phyloP scores from a whole-genome alignment of 2,888 invertebrate genomes.

The Drosophila pseudotalamancana region DNA sequence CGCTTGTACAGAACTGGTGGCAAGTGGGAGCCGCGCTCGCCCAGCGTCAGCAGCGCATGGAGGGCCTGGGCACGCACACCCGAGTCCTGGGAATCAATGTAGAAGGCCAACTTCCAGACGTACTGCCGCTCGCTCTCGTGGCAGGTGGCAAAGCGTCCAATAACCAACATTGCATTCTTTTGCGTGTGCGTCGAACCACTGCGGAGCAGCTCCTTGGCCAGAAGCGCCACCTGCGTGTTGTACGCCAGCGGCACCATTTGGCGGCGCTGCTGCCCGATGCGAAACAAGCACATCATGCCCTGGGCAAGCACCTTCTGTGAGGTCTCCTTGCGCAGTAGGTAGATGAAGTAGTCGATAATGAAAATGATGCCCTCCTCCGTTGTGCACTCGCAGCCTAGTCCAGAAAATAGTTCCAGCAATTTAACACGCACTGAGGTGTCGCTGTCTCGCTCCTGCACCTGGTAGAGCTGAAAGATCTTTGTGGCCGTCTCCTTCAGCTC shows the following conservation, averaged over 20 bases:
- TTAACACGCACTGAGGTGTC: slow-evolving; percentile 81
- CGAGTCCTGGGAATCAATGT: slow-evolving; percentile 94
- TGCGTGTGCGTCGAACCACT: slow-evolving; percentile 83
- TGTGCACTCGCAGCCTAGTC: slow-evolving; percentile 76
- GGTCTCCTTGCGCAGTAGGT: slow-evolving; percentile 80
- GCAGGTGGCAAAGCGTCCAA: slow-evolving; percentile 81
- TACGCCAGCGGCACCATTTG: slow-evolving; percentile 76
- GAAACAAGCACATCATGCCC: slow-evolving; percentile 82
- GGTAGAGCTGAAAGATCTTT: slow-evolving; percentile 79
- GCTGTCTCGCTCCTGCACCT: slow-evolving; percentile 77
- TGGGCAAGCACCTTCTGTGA: slow-evolving; percentile 84
- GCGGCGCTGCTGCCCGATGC: slow-evolving; percentile 78
- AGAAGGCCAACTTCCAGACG: slow-evolving; percentile 91
- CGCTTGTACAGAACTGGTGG: slow-evolving; percentile 87
- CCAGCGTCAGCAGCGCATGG: slow-evolving; percentile 92
- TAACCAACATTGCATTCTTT: slow-evolving; percentile 82
- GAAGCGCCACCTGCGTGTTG: slow-evolving; percentile 81
- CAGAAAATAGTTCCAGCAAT: slow-evolving; percentile 78
- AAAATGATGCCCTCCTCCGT: slow-evolving; percentile 75
- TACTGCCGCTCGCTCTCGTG: slow-evolving; percentile 87
- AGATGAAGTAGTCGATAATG: slow-evolving; percentile 82
- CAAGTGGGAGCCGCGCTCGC: slow-evolving; percentile 92
- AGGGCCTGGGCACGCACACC: slow-evolving; percentile 95
- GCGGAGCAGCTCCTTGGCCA: slow-evolving; percentile 81
- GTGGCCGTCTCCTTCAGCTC: slow-evolving; percentile 78